These are phyloP conservation scores for Drosophila anceps DNA, from an alignment of 2,888 invertebrate species.

Conservation along the genomic window DNA sequence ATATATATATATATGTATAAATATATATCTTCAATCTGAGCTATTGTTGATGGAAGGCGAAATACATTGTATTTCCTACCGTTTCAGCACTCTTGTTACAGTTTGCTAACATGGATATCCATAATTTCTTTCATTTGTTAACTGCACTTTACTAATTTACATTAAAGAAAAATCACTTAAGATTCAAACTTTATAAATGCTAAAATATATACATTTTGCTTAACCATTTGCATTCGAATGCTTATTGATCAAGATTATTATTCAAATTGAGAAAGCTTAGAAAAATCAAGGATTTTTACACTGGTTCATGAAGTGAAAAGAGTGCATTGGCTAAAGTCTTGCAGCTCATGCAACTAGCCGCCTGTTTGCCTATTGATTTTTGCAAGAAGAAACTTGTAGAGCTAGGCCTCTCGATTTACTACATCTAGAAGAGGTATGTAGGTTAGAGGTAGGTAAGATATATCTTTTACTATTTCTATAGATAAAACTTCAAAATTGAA, in stretches of 20 bases:
- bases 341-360: background rate
- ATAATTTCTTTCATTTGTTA: slow-evolving; percentile 11
- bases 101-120: slow-evolving; percentile 15
- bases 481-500: background rate
- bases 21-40: slow-evolving; percentile 66
- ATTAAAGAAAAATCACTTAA: background rate
- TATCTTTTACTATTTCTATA: too few species aligned
- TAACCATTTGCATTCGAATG: background rate
- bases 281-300: background rate
- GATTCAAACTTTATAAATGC: background rate
- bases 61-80: slow-evolving; percentile 13
- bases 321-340: background rate
- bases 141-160: background rate
- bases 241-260: slow-evolving; percentile 4
- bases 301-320: background rate
- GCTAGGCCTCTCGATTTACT: background rate
- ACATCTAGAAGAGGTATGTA: background rate
- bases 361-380: background rate
- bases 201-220: background rate
- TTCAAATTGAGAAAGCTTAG: background rate
- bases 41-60: slow-evolving; percentile 56
- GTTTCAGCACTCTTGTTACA: slow-evolving; percentile 25
- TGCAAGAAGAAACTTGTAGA: background rate
- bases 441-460: too few species aligned
- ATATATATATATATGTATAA: slow-evolving; percentile 25